Conservation (phyloP, 2,888 invertebrate genomes). For the Synanthedon formicaeformis region DNA sequence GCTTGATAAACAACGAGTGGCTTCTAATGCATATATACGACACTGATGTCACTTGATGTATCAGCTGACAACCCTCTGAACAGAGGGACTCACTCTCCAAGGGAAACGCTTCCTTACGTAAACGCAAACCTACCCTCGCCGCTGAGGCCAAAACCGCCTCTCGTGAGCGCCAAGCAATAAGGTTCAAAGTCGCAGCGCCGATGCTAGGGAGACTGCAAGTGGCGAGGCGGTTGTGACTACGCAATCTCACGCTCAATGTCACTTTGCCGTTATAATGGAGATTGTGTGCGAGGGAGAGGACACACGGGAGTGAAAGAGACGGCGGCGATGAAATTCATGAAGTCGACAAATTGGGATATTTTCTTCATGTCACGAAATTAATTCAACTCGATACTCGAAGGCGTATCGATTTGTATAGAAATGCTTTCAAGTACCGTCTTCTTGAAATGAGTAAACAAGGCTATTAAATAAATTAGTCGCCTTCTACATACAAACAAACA, state of each 20-base stretch:
- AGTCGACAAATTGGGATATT: constrained; percentile 14
- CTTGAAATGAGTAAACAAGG: background rate
- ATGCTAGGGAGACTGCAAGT: constrained; percentile 3
- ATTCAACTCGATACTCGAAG: background rate
- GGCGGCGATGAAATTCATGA: constrained; percentile 47
- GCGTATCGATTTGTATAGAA: background rate
- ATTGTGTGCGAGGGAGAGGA: constrained; percentile 33
- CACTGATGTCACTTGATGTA: constrained; percentile 12
- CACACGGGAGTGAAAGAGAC: constrained; percentile 17
- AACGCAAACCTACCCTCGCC: constrained; percentile 14
- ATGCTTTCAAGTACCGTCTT: background rate
- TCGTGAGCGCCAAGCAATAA: constrained; percentile 9
- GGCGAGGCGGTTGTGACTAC: constrained; percentile 21
- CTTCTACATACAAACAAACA: no score
- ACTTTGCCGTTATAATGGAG: constrained; percentile 61
- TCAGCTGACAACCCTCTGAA: constrained; percentile 32
- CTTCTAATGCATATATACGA: constrained; percentile 1
- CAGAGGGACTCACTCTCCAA: constrained; percentile 36
- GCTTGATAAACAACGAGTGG: background rate
- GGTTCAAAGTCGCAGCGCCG: constrained; percentile 11
- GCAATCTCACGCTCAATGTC: constrained; percentile 63
- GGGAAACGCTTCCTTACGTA: constrained; percentile 46
- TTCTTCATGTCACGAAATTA: constrained; percentile 17
- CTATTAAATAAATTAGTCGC: background rate
- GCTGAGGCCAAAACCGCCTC: background rate